phyloP scores from a whole-genome alignment of 2,797 vertebrate species.

The Monodelphis domestica region DNA sequence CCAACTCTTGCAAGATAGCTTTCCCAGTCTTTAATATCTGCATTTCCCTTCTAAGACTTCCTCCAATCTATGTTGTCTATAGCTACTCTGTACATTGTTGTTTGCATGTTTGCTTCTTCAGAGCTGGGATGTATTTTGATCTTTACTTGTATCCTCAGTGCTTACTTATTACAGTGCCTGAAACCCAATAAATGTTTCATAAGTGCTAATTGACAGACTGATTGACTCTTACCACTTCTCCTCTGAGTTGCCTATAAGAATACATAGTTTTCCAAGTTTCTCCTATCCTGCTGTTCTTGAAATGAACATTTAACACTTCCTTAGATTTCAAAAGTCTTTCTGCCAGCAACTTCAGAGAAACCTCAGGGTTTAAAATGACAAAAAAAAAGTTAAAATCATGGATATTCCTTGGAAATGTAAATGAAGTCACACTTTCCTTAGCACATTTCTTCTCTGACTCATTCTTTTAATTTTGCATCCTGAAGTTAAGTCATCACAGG shows the following conservation, averaged over 20 bases:
- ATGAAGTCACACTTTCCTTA: background rate
- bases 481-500: background rate
- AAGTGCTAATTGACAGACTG: background rate
- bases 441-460: background rate
- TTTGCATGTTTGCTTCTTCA: too few species aligned
- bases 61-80: background rate
- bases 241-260: background rate
- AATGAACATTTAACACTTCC: background rate
- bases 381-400: too few species aligned
- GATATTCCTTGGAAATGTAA: background rate
- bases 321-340: background rate
- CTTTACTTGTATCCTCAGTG: background rate
- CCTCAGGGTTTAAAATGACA: background rate
- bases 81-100: too few species aligned
- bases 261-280: background rate
- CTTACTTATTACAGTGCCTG: background rate
- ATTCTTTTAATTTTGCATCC: background rate
- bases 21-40: too few species aligned
- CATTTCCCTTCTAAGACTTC: background rate
- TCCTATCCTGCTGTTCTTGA: background rate
- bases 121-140: background rate
- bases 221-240: background rate
- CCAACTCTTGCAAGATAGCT: too few species aligned
- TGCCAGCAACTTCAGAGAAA: background rate
- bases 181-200: background rate